These are phyloP conservation scores for Echeneis naucrates DNA, from an alignment of 2,797 vertebrate genomes.

Conservation along the genomic window DNA sequence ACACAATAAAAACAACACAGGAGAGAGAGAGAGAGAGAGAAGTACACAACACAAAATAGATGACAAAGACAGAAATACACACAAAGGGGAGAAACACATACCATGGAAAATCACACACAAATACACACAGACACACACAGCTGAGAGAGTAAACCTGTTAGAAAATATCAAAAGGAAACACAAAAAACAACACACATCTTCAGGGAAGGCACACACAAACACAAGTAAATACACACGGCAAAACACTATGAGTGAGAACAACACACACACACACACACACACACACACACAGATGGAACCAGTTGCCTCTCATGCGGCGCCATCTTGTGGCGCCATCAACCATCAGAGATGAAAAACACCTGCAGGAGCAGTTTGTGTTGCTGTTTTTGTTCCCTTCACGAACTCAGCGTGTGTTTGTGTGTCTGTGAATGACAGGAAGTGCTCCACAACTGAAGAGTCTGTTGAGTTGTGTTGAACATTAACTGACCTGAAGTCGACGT, in stretches of 20 bases:
- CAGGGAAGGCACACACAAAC: conserved; percentile 12
- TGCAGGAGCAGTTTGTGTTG: background rate
- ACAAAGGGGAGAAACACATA: conserved; percentile 26
- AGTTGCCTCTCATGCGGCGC: conserved; percentile 66
- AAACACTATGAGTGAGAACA: background rate
- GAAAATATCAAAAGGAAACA: conserved; percentile 26
- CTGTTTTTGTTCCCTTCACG: background rate
- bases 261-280: background rate
- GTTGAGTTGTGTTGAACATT: too few relatives aligned
- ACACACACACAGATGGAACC: background rate
- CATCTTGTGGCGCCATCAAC: conserved; percentile 66
- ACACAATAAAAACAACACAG: conserved; percentile 38
- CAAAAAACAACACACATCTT: conserved; percentile 14
- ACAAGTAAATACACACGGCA: conserved; percentile 19
- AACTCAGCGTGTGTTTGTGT: too few relatives aligned
- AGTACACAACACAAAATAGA: conserved; percentile 35
- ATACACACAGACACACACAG: conserved; percentile 11
- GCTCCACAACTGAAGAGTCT: too few relatives aligned
- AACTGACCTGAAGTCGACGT: too few relatives aligned
- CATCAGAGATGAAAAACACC: background rate
- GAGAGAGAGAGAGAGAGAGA: conserved; percentile 32
- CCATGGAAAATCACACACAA: conserved; percentile 27
- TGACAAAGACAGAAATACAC: conserved; percentile 52
- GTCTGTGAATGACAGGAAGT: too few relatives aligned
- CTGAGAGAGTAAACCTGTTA: conserved; percentile 34